Evolutionary conservation across 1,140 invertebrate species (phyloP).

Genomic region (Leptinotarsa texana): DNA sequence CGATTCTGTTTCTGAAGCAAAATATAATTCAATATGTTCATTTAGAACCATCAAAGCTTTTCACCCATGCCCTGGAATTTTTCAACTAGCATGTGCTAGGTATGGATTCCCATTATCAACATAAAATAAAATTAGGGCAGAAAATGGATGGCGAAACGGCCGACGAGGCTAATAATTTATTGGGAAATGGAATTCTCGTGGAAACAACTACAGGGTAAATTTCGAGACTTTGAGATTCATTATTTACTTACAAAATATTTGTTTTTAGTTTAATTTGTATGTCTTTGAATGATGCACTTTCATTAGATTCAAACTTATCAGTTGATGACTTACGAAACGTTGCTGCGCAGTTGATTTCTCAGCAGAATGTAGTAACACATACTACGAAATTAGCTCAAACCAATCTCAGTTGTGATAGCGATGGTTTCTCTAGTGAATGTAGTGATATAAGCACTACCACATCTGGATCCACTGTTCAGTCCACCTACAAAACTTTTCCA

Average conservation of each 20-base stretch:
- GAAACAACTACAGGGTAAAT: slow-evolving; percentile 56
- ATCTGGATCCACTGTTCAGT: slow-evolving; percentile 34
- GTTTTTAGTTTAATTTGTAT: slow-evolving; percentile 56
- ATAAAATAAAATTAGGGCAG: slow-evolving; percentile 11
- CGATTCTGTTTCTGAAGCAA: too few relatives aligned
- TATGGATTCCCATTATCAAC: not conserved
- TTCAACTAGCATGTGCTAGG: too few relatives aligned
- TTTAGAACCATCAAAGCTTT: too few relatives aligned
- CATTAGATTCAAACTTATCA: slow-evolving; percentile 55
- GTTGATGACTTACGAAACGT: slow-evolving; percentile 56
- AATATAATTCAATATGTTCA: too few relatives aligned
- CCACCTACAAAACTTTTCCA: slow-evolving; percentile 36
- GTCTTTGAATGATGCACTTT: slow-evolving; percentile 56
- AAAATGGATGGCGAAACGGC: slow-evolving; percentile 31
- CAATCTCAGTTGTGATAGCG: slow-evolving; percentile 46
- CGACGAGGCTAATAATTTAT: slow-evolving; percentile 54
- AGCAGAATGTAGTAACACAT: slow-evolving; percentile 41
- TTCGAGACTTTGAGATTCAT: not conserved
- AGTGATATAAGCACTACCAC: slow-evolving; percentile 46
- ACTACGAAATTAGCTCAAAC: slow-evolving; percentile 17
- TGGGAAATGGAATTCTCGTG: slow-evolving; percentile 56
- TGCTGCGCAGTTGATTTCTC: slow-evolving; percentile 54
- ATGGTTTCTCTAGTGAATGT: slow-evolving; percentile 54
- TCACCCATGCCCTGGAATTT: too few relatives aligned
- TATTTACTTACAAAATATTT: slow-evolving; percentile 15